Conservation (phyloP, 2,113 vertebrate genomes). For the Sialia sialis region DNA sequence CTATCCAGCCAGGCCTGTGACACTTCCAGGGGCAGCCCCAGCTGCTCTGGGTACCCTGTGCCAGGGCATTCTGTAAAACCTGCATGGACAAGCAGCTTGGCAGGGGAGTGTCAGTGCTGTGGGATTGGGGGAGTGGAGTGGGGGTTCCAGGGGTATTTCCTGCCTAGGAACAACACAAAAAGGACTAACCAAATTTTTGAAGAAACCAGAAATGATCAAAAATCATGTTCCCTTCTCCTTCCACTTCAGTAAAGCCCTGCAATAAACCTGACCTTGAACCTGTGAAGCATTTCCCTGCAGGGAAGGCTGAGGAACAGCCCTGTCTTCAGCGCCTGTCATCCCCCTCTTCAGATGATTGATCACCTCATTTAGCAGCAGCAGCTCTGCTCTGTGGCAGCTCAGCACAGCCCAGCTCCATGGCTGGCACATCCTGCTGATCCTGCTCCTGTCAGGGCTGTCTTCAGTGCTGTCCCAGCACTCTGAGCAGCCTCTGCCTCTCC, state of each 20-base stretch:
- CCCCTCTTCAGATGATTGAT: not conserved
- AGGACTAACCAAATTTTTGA: not conserved
- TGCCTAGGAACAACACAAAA: not conserved
- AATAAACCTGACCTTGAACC: not conserved
- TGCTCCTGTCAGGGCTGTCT: not conserved
- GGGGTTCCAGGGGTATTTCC: not conserved
- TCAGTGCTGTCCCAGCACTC: not conserved
- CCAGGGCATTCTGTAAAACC: not conserved
- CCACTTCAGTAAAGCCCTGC: not conserved
- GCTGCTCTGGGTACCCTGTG: not conserved
- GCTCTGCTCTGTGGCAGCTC: not conserved
- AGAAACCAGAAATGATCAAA: not conserved
- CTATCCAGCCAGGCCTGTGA: not conserved
- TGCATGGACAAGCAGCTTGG: not conserved
- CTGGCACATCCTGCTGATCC: not conserved
- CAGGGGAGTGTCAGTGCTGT: not conserved
- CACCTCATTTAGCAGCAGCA: not conserved
- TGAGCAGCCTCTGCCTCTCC: not conserved
- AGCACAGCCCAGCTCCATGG: not conserved
- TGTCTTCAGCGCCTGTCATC: not conserved
- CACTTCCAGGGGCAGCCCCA: not conserved
- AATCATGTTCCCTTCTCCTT: not conserved
- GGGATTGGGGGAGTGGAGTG: not conserved
- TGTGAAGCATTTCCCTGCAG: not conserved
- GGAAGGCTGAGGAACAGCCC: not conserved